Base-by-base conservation (phyloP, 2,797 vertebrate genomes). In the Toxotes lorentzi region DNA sequence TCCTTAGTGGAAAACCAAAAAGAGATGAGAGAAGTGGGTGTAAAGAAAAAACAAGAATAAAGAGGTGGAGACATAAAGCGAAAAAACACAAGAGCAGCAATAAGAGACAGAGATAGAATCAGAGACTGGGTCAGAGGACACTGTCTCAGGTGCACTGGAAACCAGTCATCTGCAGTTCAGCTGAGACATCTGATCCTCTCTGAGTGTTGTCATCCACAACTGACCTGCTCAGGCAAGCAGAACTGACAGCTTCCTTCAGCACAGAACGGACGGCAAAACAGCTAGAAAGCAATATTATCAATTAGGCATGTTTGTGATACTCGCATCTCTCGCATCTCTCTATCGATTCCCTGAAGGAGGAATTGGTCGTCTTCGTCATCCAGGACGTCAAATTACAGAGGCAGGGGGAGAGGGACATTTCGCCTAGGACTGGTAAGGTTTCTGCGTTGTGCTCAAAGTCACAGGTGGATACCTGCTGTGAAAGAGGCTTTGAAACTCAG, bases 141-240 rank as follows among this genome's bases (percentile, higher is more conserved):
- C 12, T 1, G 48, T 48, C 59, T 71, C 59, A 34, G 56, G 75
- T 56, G 40, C 4, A 14, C 12, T 9, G 12, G 43, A 79, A 70
- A 58, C 30, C 5, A 32, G 79, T n/a, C 48, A 53, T 48, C 70
- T 23, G 12, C 30, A 72, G 78, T 76, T 81, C 54, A 59, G 27
- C 27, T 4, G 40, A 47, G 69, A 83, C 35, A 83, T 51, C 2
- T 24, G 34, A 87, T 56, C 82, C 48, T 66, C 40, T 35, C 17
- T 2, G 21, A 48, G 7, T 7, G 4, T 5, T 2, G 51, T 64
- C 60, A 47, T 30, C 59, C 58, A 24, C 53, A 4, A 51, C 41
- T 7, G 4, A 69, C 53, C n/a, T 4, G 30, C 35, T 19, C 32
- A 3, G 19, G 1, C 16, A 27, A 57, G 10, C 48, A 0, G 7